These are phyloP conservation scores for Caenorhabditis tropicalis DNA, from an alignment of 1,140 invertebrate genomes.

Conservation along the genomic window DNA sequence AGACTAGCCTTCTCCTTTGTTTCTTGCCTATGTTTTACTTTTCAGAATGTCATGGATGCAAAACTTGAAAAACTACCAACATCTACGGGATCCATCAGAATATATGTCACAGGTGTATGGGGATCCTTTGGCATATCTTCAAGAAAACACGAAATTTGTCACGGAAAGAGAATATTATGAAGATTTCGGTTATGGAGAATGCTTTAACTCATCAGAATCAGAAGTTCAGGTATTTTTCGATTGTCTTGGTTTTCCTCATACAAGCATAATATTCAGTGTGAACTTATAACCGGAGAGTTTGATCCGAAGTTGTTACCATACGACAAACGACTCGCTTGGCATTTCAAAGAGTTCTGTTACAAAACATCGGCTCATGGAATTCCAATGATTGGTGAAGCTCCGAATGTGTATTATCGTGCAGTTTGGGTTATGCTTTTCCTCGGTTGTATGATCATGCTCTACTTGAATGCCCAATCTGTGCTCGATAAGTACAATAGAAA, in stretches of 20 bases:
- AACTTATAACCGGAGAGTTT: constrained; percentile 57
- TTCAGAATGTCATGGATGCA: constrained; percentile 58
- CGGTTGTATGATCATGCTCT: constrained; percentile 59
- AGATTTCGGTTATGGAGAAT: constrained; percentile 59
- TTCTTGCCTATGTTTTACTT: neutral
- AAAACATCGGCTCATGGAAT: constrained; percentile 66
- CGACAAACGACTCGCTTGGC: constrained; percentile 57
- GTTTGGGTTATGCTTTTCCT: constrained; percentile 61
- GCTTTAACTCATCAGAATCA: constrained; percentile 57
- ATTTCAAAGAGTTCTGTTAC: constrained; percentile 62
- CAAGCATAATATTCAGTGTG: too few species aligned
- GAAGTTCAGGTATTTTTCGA: constrained; percentile 53
- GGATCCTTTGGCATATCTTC: constrained; percentile 52
- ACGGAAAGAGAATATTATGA: constrained; percentile 57
- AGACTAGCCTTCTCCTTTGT: neutral
- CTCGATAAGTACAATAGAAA: constrained; percentile 63
- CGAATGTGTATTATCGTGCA: constrained; percentile 60
- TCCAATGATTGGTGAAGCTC: constrained; percentile 64
- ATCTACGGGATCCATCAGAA: constrained; percentile 51
- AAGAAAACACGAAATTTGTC: constrained; percentile 56
- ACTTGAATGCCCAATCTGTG: constrained; percentile 60
- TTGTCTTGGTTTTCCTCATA: too few species aligned
- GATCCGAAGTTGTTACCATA: constrained; percentile 58
- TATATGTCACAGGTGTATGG: constrained; percentile 60
- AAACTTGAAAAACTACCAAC: constrained; percentile 60